Evolutionary conservation across 2,113 vertebrate species (phyloP), one percentile per base, ranked within the genome.

Genomic region (Regulus satrapa): DNA sequence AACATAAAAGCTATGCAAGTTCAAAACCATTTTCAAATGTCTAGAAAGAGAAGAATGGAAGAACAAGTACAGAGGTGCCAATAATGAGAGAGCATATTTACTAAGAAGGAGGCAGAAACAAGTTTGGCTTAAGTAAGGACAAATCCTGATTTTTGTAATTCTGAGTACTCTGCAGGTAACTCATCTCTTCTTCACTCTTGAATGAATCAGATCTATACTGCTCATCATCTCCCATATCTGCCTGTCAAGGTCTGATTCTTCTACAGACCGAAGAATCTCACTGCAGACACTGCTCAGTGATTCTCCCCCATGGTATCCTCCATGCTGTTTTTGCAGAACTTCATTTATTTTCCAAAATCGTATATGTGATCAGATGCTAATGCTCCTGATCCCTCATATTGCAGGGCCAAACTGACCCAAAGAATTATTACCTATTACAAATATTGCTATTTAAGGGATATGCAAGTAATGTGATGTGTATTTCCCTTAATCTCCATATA

Each of bases 101-200:
- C 17, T 62, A 29, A 41, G 43, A 89, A 84, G 18, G 21, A 85
- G 19, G 49, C 17, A 87, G 71, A 84, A 63, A 5, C 19, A 89
- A 58, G 31, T 24, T 54, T 91, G 49, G 38, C 24, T 71, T 72
- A 95, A 75, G 19, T n/a, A 67, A 84, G 62, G 58, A 89, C 31
- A 95, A 82, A 89, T 68, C 14, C 18, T 72, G 20, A 74, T 48
- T 91, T 92, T 85, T 82, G 17, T 78, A 78, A 41, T 59, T 69
- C 29, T 71, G 64, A 82, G 41, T 49, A 12, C 28, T 87, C 26
- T 55, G 38, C 61, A 55, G 24, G 43, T 71, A 85, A 21, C 43
- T 78, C 3, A 13, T 87, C 24, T 21, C 29, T 63, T 11, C 18
- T 91, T 56, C 46, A 94, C 20, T 32, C 68, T 91, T 89, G 73